Percentiles rank a stretch among this genome's conserved stretches.
Evolutionary conservation across 2,888 invertebrate species (phyloP).

Genomic region (Ecliptopera silaceata): DNA sequence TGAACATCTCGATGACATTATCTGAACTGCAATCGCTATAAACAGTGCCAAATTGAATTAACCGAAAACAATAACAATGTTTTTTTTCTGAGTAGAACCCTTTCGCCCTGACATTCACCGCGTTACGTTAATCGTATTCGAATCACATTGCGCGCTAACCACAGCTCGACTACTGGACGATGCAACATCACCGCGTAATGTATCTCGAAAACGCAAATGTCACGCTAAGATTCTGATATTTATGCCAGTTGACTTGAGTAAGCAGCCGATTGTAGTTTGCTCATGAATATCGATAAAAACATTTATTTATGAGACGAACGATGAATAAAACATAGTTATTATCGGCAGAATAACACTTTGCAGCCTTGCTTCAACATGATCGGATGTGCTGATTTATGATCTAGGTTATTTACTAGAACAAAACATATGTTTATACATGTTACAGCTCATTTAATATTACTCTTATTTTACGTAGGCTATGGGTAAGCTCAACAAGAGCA

Average conservation of each 20-base stretch:
- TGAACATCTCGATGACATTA: slow-evolving; percentile 5
- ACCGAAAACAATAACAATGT: slow-evolving; percentile 15
- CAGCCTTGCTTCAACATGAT: slow-evolving; percentile 13
- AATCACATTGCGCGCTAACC: too few relatives aligned
- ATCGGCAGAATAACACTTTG: slow-evolving; percentile 32
- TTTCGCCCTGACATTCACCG: too few relatives aligned
- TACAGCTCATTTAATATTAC: too few relatives aligned
- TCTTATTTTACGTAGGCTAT: too few relatives aligned
- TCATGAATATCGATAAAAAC: slow-evolving; percentile 41
- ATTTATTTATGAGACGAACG: slow-evolving; percentile 35
- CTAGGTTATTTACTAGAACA: too few relatives aligned
- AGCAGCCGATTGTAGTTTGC: slow-evolving; percentile 40
- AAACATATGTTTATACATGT: too few relatives aligned
- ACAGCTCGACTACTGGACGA: too few relatives aligned
- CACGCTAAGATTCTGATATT: too few relatives aligned
- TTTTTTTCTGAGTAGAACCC: slow-evolving; percentile 15
- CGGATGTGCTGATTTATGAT: neutral
- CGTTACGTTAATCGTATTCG: too few relatives aligned
- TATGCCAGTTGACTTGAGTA: slow-evolving; percentile 17
- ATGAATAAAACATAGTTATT: slow-evolving; percentile 48
- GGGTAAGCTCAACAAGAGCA: too few relatives aligned
- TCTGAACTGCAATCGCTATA: slow-evolving; percentile 9
- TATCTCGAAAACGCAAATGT: too few relatives aligned
- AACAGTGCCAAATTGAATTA: slow-evolving; percentile 11
- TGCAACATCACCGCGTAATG: too few relatives aligned